Conservation (phyloP, 2,797 vertebrate genomes). For the Xerus rutilus region DNA sequence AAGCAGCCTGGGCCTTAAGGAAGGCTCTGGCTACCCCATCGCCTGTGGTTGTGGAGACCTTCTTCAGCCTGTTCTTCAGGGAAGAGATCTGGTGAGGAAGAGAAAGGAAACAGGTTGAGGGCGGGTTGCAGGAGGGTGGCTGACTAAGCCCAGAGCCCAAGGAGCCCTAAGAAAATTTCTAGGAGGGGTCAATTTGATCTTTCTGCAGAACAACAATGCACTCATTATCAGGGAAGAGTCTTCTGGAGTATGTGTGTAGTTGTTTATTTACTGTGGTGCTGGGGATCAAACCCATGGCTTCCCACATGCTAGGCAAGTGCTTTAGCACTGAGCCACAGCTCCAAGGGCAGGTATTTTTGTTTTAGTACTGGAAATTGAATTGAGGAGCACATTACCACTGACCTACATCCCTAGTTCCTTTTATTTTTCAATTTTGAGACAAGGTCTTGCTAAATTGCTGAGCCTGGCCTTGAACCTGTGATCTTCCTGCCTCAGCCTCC, state of each 20-base stretch:
- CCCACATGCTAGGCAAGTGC: not conserved
- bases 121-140: not conserved
- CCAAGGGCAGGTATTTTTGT: not conserved
- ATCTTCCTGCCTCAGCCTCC: no score
- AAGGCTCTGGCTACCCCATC: constrained; percentile 97
- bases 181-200: not conserved
- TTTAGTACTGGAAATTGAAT: no score
- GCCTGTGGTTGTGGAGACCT: constrained; percentile 96
- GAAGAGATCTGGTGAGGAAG: constrained; percentile 92
- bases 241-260: not conserved
- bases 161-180: not conserved
- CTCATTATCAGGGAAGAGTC: not conserved
- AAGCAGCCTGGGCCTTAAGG: constrained; percentile 95
- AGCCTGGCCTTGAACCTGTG: no score
- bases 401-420: no score
- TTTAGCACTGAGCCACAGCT: not conserved
- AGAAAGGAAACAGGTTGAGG: constrained; percentile 55
- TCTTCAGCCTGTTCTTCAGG: constrained; percentile 96
- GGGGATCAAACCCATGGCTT: not conserved
- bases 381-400: no score
- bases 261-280: not conserved
- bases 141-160: not conserved
- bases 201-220: not conserved
- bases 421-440: no score
- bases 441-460: no score